A percentile compares a stretch with the other conserved stretches of the same genome.
Conservation (phyloP, 37 sponge, comb jelly and placozoan genomes). For the Theonella swinhoei region DNA sequence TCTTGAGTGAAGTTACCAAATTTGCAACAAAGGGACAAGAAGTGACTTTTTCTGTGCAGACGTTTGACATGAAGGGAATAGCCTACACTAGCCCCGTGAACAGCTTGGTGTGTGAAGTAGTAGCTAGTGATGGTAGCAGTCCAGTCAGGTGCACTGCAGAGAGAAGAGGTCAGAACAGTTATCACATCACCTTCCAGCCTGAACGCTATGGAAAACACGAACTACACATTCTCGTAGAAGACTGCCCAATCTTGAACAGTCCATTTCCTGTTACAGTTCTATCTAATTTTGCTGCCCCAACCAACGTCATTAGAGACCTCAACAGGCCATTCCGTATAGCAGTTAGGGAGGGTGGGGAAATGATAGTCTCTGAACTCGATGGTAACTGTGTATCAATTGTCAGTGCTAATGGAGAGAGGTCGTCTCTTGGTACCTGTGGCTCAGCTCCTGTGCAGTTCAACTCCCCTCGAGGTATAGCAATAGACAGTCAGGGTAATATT, state of each 20-base stretch:
- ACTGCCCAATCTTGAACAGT: not conserved
- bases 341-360: not conserved
- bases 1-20: no score
- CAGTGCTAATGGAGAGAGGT: not conserved
- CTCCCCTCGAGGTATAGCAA: no score
- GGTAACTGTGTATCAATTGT: not conserved
- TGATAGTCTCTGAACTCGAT: not conserved
- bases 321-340: not conserved
- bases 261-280: not conserved
- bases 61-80: not conserved
- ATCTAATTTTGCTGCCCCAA: not conserved
- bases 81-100: no score
- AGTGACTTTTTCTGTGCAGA: no score
- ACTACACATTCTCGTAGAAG: no score
- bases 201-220: no score
- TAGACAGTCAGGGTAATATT: no score
- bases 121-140: not conserved
- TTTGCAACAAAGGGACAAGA: no score
- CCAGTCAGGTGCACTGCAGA: not conserved
- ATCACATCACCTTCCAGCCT: no score
- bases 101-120: not conserved
- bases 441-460: no score
- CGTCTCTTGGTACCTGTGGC: no score
- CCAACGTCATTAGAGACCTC: not conserved
- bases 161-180: no score